These are phyloP conservation scores for Cladopsammia gracilis DNA, from an alignment of 64 coral and sea anemone species.

Conservation along the genomic window DNA sequence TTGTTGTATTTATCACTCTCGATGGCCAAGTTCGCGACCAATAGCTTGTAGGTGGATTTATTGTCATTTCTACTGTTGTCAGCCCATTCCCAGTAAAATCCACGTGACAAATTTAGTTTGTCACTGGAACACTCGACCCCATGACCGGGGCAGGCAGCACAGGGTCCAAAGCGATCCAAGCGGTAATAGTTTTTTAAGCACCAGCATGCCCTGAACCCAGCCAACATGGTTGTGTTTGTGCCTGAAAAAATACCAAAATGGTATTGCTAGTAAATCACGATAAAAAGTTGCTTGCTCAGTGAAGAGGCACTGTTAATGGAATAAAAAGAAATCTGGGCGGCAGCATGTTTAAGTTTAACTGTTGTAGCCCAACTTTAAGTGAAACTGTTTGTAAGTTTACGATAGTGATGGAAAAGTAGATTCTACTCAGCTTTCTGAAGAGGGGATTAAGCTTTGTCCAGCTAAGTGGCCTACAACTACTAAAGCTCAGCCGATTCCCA, in stretches of 20 bases:
- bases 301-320: too few relatives aligned
- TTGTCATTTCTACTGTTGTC: neutral
- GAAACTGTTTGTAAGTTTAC: too few relatives aligned
- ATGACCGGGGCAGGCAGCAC: neutral
- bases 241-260: neutral
- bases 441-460: too few relatives aligned
- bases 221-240: slow-evolving; percentile 15
- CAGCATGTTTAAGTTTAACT: too few relatives aligned
- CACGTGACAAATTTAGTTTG: neutral
- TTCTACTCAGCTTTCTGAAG: too few relatives aligned
- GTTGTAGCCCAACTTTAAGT: too few relatives aligned
- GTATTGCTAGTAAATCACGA: too few relatives aligned
- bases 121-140: slow-evolving; percentile 5
- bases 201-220: slow-evolving; percentile 49
- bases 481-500: too few relatives aligned
- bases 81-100: slow-evolving; percentile 40
- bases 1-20: slow-evolving; percentile 9
- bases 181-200: slow-evolving; percentile 30
- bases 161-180: slow-evolving; percentile 34
- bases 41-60: neutral
- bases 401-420: too few relatives aligned
- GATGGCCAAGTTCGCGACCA: slow-evolving; percentile 5
- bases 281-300: too few relatives aligned
- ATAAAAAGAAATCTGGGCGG: too few relatives aligned
- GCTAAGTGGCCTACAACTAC: too few relatives aligned